A percentile compares a stretch with the other conserved stretches of the same genome.
These are phyloP conservation scores for Petroica traversi DNA, from an alignment of 2,113 vertebrate genomes.

Conservation along the genomic window DNA sequence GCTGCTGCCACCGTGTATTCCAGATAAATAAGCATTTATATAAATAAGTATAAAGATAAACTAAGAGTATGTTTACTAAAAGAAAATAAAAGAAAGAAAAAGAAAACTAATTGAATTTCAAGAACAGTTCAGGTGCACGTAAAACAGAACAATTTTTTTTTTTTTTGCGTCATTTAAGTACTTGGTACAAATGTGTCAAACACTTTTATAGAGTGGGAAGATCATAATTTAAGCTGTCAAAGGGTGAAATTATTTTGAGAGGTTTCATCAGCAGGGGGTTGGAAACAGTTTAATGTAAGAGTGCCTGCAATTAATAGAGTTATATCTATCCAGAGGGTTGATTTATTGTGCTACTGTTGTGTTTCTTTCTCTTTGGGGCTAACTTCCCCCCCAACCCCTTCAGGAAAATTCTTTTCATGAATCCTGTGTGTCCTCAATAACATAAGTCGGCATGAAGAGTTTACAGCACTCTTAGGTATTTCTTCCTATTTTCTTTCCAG, in stretches of 20 bases:
- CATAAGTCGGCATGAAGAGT: background rate
- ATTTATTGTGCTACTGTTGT: background rate
- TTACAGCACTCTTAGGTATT: background rate
- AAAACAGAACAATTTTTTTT: background rate
- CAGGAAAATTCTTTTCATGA: background rate
- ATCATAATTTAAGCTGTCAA: conserved; percentile 32
- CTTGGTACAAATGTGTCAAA: background rate
- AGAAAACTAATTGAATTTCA: background rate
- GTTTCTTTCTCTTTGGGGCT: background rate
- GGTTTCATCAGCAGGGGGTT: background rate
- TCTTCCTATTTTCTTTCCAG: background rate
- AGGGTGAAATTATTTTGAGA: conserved; percentile 41
- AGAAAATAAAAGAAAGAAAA: background rate
- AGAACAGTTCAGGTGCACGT: background rate
- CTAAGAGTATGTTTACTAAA: background rate
- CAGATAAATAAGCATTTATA: background rate
- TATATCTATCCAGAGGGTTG: background rate
- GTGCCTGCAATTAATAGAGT: conserved; percentile 2
- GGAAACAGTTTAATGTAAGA: conserved; percentile 19
- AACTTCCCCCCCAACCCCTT: accelerated
- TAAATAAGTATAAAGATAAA: background rate
- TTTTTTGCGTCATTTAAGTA: background rate
- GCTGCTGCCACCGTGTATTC: accelerated
- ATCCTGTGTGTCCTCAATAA: background rate
- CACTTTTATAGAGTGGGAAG: background rate